A percentile compares a stretch with the other conserved stretches of the same genome.
Evolutionary conservation across 2,888 invertebrate genomes (phyloP).

Genomic region (Girardia tigrina): DNA sequence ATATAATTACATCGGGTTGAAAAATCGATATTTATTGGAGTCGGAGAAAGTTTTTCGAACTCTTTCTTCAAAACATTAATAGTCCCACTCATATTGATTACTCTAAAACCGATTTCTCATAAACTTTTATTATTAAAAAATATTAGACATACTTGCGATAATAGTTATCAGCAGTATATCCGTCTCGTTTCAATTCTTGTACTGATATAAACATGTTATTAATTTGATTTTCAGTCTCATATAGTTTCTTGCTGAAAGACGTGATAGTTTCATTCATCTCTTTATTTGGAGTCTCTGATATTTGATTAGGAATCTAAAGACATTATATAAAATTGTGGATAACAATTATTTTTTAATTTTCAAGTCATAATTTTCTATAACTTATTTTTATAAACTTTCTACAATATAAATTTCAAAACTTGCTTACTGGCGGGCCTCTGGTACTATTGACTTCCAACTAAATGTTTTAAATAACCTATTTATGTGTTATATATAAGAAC

Average conservation of each 20-base stretch:
- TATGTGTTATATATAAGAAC: too few relatives aligned
- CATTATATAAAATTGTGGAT: too few relatives aligned
- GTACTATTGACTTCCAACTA: too few relatives aligned
- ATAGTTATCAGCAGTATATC: background rate
- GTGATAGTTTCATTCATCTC: background rate
- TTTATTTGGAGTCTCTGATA: background rate
- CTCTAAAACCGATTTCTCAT: background rate
- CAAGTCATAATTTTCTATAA: too few relatives aligned
- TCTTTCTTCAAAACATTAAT: background rate
- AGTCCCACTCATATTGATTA: background rate
- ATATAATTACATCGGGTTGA: background rate
- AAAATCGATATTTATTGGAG: background rate
- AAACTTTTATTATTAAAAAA: background rate
- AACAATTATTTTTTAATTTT: too few relatives aligned
- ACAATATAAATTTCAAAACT: too few relatives aligned
- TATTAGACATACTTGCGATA: background rate
- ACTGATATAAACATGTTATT: background rate
- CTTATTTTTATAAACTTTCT: too few relatives aligned
- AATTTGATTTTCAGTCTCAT: background rate
- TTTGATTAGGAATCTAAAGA: background rate
- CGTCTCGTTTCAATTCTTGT: slow-evolving; percentile 16
- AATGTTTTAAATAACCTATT: too few relatives aligned
- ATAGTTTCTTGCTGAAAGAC: background rate
- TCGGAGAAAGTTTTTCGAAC: background rate
- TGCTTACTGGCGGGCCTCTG: too few relatives aligned